A percentile compares a stretch with the other conserved stretches of the same genome.
Conservation (phyloP, 2,888 invertebrate species). For the Uloborus plumipes region DNA sequence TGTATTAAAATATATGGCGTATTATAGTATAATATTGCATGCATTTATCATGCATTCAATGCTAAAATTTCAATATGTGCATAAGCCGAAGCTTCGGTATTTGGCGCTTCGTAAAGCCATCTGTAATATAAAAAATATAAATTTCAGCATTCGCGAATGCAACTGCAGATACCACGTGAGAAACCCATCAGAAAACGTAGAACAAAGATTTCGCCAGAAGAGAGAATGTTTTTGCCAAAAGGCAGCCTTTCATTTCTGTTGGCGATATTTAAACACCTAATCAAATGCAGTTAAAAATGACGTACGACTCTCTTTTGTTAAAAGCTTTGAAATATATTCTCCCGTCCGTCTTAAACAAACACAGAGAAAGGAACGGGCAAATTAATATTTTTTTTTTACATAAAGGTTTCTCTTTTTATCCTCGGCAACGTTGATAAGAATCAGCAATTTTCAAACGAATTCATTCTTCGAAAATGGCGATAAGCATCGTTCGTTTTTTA, state of each 20-base stretch:
- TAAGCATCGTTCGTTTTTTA: conserved; percentile 34
- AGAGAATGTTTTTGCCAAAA: background rate
- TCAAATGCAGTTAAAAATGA: conserved; percentile 44
- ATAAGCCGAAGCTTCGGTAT: too few species aligned
- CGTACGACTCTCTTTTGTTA: conserved; percentile 34
- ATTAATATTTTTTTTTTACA: conserved; percentile 39
- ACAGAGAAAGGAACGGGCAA: conserved; percentile 17
- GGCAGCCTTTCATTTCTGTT: background rate
- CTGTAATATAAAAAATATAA: too few species aligned
- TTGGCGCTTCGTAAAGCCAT: too few species aligned
- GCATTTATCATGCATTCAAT: too few species aligned
- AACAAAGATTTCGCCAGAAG: background rate
- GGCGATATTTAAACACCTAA: conserved; percentile 35
- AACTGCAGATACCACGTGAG: too few species aligned
- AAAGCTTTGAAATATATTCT: conserved; percentile 23
- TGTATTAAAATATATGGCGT: too few species aligned
- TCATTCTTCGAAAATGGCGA: conserved; percentile 33
- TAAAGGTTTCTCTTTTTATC: background rate
- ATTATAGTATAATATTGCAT: too few species aligned
- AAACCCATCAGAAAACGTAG: background rate
- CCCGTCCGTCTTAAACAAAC: conserved; percentile 44
- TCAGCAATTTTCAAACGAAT: conserved; percentile 54
- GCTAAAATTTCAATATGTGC: too few species aligned
- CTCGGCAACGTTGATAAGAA: conserved; percentile 28
- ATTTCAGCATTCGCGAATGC: too few species aligned